phyloP scores from a whole-genome alignment of 1,140 invertebrate species.

The Trypoxylus dichotomus region DNA sequence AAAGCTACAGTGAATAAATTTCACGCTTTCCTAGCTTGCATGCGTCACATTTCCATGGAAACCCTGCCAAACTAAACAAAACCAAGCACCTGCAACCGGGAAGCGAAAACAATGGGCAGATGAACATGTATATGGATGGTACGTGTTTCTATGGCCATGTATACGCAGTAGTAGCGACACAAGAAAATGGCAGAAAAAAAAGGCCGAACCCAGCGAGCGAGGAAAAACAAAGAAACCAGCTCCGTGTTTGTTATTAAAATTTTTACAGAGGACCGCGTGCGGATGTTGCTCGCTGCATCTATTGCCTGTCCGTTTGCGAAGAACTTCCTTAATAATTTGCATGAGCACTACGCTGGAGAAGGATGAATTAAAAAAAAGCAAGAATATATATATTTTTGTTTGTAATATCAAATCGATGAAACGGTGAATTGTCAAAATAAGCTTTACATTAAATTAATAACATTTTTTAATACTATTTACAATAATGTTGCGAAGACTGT shows the following conservation, averaged over 20 bases:
- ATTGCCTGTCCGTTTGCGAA: neutral
- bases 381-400: no score
- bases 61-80: constrained; percentile 14
- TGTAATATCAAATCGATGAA: no score
- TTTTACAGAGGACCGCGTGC: neutral
- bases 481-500: no score
- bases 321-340: constrained; percentile 20
- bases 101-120: constrained; percentile 22
- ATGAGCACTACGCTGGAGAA: neutral
- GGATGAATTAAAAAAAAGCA: neutral
- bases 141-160: neutral
- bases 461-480: no score
- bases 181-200: neutral
- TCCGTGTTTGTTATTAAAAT: neutral
- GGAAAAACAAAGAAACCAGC: constrained; percentile 13
- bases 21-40: neutral
- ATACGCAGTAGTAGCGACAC: neutral
- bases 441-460: no score
- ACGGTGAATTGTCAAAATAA: no score
- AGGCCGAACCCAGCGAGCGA: neutral
- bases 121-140: constrained; percentile 6
- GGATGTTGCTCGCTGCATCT: neutral
- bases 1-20: constrained; percentile 1
- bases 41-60: constrained; percentile 22
- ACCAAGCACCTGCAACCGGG: constrained; percentile 13